A percentile compares a stretch with the other conserved stretches of the same genome.
Conservation (phyloP, 64 coral and sea anemone species). For the Catalaphyllia jardinei region DNA sequence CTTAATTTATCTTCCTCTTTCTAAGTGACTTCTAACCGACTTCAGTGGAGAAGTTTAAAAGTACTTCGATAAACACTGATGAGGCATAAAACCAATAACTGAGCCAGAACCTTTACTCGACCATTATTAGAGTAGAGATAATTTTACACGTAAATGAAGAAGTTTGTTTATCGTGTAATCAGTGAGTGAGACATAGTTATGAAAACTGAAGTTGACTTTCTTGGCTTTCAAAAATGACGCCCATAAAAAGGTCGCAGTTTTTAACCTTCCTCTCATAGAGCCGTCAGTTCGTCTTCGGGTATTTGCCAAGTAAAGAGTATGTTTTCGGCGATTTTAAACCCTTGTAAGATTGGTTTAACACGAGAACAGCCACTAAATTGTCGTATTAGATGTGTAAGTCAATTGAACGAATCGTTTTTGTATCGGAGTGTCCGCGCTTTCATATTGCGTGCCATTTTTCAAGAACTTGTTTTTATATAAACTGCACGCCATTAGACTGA, state of each 20-base stretch:
- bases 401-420: not conserved
- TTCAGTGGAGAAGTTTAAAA: too few species aligned
- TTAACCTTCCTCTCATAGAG: not conserved
- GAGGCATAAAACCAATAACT: too few species aligned
- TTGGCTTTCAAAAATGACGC: not conserved
- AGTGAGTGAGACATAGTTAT: not conserved
- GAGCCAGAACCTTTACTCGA: too few species aligned
- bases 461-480: slow-evolving; percentile 9
- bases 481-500: slow-evolving; percentile 11
- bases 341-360: not conserved
- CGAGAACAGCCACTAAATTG: not conserved
- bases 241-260: not conserved
- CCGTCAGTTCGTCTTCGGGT: not conserved
- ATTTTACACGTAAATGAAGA: too few species aligned
- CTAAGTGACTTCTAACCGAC: too few species aligned
- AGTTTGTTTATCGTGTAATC: too few species aligned
- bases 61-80: too few species aligned
- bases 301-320: not conserved
- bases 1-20: too few species aligned
- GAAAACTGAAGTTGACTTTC: not conserved
- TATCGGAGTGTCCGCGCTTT: not conserved
- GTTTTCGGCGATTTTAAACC: not conserved
- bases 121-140: too few species aligned
- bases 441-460: slow-evolving; percentile 4
- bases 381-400: not conserved